phyloP scores from a whole-genome alignment of 2,113 vertebrate genomes.

The Daubentonia madagascariensis region DNA sequence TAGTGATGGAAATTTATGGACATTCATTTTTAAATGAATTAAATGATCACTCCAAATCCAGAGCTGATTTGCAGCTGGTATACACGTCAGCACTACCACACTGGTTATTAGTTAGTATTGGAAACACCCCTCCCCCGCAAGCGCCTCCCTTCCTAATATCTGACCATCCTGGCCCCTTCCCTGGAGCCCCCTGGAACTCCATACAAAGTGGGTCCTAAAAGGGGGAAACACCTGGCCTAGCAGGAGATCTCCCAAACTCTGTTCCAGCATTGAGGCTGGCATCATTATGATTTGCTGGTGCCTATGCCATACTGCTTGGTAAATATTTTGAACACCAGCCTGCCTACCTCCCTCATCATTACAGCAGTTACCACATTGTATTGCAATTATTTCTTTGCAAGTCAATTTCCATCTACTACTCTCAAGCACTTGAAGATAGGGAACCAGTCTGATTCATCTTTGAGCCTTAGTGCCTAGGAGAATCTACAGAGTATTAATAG shows the following conservation, averaged over 20 bases:
- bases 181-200: neutral
- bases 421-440: neutral
- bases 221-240: neutral
- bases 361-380: neutral
- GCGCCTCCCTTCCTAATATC: neutral
- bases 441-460: neutral
- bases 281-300: neutral
- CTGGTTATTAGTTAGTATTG: neutral
- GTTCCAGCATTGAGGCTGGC: neutral
- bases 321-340: neutral
- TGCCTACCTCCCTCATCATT: neutral
- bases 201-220: neutral
- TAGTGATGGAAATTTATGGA: constrained; percentile 30
- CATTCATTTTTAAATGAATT: constrained; percentile 51
- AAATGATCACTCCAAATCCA: neutral
- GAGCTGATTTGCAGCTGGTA: neutral
- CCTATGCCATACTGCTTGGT: neutral
- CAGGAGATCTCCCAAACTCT: neutral
- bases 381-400: neutral
- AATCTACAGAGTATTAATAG: neutral
- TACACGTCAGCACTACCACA: neutral
- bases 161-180: neutral
- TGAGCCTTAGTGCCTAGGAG: neutral
- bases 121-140: neutral
- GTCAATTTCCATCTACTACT: neutral